These are phyloP conservation scores for Scrobipalpa atriplicella DNA, from an alignment of 2,888 invertebrate genomes.

Conservation along the genomic window DNA sequence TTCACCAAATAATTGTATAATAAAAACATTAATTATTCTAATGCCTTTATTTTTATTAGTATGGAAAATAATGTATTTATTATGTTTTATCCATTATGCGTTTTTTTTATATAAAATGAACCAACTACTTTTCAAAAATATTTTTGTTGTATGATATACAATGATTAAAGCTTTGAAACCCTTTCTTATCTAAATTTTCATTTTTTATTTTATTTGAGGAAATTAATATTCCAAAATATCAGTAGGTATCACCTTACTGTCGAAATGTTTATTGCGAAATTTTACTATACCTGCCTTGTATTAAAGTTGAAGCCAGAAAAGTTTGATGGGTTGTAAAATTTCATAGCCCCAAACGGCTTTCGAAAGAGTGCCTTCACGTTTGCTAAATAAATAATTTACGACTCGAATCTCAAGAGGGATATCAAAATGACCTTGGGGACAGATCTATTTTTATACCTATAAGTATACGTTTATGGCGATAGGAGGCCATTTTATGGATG, in stretches of 20 bases:
- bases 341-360: constrained; percentile 13
- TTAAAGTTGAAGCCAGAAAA: constrained; percentile 12
- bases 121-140: too few species aligned
- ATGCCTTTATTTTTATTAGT: too few species aligned
- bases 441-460: constrained; percentile 16
- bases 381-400: constrained; percentile 19
- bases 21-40: too few species aligned
- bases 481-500: constrained; percentile 8
- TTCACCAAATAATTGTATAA: too few species aligned
- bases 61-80: too few species aligned
- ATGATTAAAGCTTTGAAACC: neutral
- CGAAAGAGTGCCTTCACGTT: constrained; percentile 8
- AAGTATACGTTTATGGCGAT: neutral
- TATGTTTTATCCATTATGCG: too few species aligned
- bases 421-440: constrained; percentile 2
- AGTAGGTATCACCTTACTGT: neutral
- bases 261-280: neutral
- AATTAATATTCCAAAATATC: too few species aligned
- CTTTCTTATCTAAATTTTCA: too few species aligned
- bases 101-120: too few species aligned
- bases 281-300: neutral
- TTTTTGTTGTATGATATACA: too few species aligned
- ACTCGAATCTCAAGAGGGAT: neutral
- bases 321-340: constrained; percentile 17
- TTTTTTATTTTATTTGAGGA: too few species aligned